These are phyloP conservation scores for Malthinus seriepunctatus DNA, from an alignment of 2,888 invertebrate genomes.

Conservation along the genomic window DNA sequence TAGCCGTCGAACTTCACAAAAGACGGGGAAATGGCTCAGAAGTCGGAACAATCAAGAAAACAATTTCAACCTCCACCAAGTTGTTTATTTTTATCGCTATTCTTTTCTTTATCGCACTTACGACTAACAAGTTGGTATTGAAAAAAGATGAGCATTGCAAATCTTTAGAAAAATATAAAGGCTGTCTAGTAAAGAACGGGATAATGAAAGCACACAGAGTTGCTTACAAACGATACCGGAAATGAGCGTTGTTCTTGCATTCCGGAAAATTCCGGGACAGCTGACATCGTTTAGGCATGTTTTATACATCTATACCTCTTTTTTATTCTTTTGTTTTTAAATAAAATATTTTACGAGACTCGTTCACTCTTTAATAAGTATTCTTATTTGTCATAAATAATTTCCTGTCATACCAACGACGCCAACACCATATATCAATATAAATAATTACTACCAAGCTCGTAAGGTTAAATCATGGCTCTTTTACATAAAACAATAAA, in stretches of 20 bases:
- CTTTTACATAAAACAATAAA: no score
- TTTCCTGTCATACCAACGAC: conserved; percentile 28
- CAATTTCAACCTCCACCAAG: conserved; percentile 25
- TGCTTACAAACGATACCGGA: conserved; percentile 39
- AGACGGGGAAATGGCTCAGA: conserved; percentile 38
- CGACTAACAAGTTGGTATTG: neutral
- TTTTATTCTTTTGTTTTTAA: neutral
- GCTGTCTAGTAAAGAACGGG: conserved; percentile 32
- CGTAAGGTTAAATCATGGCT: no score
- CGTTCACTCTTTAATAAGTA: conserved; percentile 14
- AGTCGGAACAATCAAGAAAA: conserved; percentile 39
- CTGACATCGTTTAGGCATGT: conserved; percentile 34
- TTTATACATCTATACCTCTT: conserved; percentile 16
- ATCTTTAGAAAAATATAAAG: conserved; percentile 31
- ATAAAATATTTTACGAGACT: neutral
- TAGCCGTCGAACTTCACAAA: conserved; percentile 40
- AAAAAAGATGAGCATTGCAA: conserved; percentile 22
- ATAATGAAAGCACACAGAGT: conserved; percentile 38
- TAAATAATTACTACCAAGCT: conserved; percentile 27
- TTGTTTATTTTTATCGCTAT: conserved; percentile 23
- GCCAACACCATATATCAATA: conserved; percentile 30
- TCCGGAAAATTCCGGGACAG: conserved; percentile 37
- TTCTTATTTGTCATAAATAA: conserved; percentile 31
- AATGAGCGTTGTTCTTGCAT: conserved; percentile 35
- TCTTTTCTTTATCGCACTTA: conserved; percentile 22